Evolutionary conservation across 2,888 invertebrate genomes (phyloP), one percentile per base, ranked within the genome.

Genomic region (Resseliella maxima): DNA sequence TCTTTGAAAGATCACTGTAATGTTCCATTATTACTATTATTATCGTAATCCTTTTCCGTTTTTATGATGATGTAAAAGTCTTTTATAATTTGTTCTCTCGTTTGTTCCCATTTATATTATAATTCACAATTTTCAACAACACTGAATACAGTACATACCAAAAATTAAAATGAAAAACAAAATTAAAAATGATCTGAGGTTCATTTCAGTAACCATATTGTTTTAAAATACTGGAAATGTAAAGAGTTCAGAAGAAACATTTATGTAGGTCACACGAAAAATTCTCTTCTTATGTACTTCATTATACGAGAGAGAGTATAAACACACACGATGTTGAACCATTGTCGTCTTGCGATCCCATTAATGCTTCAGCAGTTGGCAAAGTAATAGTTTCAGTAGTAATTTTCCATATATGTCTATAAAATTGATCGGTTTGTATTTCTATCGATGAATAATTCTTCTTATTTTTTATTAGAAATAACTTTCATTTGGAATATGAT

Each of bases 251-350:
- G 27, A 31, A 72, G 72, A 72, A 1, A 72, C 31, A 72, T 24
- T 2, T 59, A 24, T 72, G 72, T 72, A 72, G 72, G 72, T 72
- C 72, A 72, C 72, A 31, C 72, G 15, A 72, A 72, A 72, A 72
- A 31, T 72, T 72, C 72, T 72, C 72, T 72, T 72, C 72, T 15
- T 10, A 15, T 35, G 35, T 59, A n/a, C 24, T 21, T 2, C 31
- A 31, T 72, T 31, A 31, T 72, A n/a, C 72, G 15, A 72, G 72
- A 72, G 72, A 72, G 72, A 72, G 31, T 31, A 18, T 3, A 72
- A 72, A 15, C 31, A 72, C 35, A 72, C 72, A 72, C 31, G 15
- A 15, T 72, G 3, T 6, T 72, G 31, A 31, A 3, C 50, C 59
- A 72, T 10, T 31, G n/a, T 31, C 15, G 72, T 31, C 31, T 12